Evolutionary conservation across 2,797 vertebrate genomes (phyloP).

Genomic region (Acanthopagrus latus): DNA sequence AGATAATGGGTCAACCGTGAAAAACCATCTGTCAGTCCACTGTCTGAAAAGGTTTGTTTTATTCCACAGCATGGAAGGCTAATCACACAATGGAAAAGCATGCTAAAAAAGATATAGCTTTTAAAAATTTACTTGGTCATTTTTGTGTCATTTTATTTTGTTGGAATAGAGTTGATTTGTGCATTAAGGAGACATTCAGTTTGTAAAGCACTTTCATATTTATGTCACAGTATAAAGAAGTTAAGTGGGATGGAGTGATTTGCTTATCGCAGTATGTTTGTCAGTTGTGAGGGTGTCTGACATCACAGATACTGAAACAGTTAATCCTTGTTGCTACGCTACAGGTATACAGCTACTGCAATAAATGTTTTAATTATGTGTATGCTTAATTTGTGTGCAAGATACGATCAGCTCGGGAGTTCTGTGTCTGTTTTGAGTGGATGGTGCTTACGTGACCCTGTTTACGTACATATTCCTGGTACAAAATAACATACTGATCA

Average conservation of each 20-base stretch:
- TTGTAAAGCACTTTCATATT: constrained; percentile 94
- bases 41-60: constrained; percentile 74
- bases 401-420: constrained; percentile 42
- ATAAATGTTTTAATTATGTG: constrained; percentile 99
- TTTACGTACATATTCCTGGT: background rate
- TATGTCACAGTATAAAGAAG: constrained; percentile 90
- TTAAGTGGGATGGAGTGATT: constrained; percentile 92
- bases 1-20: constrained; percentile 64
- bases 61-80: constrained; percentile 94
- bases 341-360: constrained; percentile 99
- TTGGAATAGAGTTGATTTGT: constrained; percentile 90
- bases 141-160: constrained; percentile 86
- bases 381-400: constrained; percentile 77
- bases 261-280: constrained; percentile 97
- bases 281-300: constrained; percentile 98
- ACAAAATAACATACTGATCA: background rate
- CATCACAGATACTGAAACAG: constrained; percentile 98
- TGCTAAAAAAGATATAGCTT: constrained; percentile 89
- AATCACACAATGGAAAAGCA: constrained; percentile 95
- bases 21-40: constrained; percentile 67
- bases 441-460: constrained; percentile 2
- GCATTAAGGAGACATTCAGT: constrained; percentile 88
- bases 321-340: constrained; percentile 99
- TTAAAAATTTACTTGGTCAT: constrained; percentile 85
- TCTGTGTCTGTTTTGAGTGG: constrained; percentile 47